Evolutionary conservation across 2,113 vertebrate genomes (phyloP).

Genomic region (Verasper variegatus): DNA sequence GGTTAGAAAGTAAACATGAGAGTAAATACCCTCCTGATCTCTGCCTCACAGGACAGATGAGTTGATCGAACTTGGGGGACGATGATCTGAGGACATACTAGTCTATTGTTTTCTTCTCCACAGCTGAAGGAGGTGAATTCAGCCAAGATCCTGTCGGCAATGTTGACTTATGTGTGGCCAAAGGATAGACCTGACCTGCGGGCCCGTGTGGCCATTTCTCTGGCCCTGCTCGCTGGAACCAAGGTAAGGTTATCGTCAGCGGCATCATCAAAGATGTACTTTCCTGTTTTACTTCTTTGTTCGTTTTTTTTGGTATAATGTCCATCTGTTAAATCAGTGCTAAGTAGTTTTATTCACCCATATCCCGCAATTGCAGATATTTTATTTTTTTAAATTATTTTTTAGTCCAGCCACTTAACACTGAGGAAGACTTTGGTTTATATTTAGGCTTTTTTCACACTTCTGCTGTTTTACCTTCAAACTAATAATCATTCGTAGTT

Average conservation of each 20-base stretch:
- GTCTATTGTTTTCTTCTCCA: slow-evolving; percentile 57
- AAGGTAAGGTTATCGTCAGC: slow-evolving; percentile 84
- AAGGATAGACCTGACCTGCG: slow-evolving; percentile 93
- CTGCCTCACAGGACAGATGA: not conserved
- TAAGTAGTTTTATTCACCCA: not conserved
- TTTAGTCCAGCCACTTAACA: too few species aligned
- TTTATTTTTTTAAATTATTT: too few species aligned
- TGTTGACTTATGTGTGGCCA: slow-evolving; percentile 97
- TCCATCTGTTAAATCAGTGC: not conserved
- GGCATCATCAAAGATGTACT: not conserved
- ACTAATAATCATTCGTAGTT: too few species aligned
- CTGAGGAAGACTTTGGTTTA: too few species aligned
- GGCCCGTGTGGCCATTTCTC: slow-evolving; percentile 90
- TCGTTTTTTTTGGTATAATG: not conserved
- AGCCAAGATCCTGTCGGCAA: slow-evolving; percentile 89
- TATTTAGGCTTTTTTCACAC: too few species aligned
- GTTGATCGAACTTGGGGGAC: not conserved
- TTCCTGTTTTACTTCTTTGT: not conserved
- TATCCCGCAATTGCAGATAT: too few species aligned
- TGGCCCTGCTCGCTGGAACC: slow-evolving; percentile 90
- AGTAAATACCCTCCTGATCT: not conserved
- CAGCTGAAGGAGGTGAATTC: slow-evolving; percentile 93
- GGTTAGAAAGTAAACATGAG: slow-evolving; percentile 6
- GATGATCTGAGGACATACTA: slow-evolving; percentile 1
- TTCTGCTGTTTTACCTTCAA: too few species aligned